Evolutionary conservation across 2,888 invertebrate species (phyloP), one percentile per base, ranked within the genome.

Genomic region (Machimus rusticus): DNA sequence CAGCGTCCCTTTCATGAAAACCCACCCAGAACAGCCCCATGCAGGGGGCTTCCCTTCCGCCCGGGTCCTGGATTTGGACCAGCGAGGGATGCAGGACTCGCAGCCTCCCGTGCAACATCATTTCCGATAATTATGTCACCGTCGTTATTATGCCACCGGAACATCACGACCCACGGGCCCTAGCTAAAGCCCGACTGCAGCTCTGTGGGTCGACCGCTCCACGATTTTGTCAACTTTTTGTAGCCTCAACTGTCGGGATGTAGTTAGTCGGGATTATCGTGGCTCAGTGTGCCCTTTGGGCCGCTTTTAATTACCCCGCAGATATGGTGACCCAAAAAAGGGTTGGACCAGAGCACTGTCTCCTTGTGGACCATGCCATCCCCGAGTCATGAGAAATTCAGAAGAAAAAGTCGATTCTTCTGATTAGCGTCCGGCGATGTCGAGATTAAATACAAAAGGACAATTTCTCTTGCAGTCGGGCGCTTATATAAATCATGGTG

Each of bases 71-170:
- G 14, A 57, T 57, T 66, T 82, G 37, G 82, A 46, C 23, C 57
- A 37, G n/a, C 12, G 19, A 82, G 37, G 57, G 37, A 37, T 55
- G 81, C 23, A 81, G 34, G 81, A 34, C 82, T 82, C 66, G 37
- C 82, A 66, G 37, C n/a, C 57, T 57, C 66, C 37, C 34, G 23
- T 82, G 57, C 82, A 82, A 82, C 82, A 23, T 66, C 82, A 82
- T 66, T 82, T 82, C 82, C 82, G 82, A 82, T 82, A 82, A 82
- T 82, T 82, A 82, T 82, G 82, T 66, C 82, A 82, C 66, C 66
- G 37, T 82, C 31, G 66, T 82, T 82, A 57, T 66, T 57, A 66
- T 66, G 34, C 82, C 57, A 82, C 82, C 82, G 82, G 82, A 82
- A 82, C 82, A 82, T 66, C 66, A 66, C 66, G 66, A 66, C 66